Evolutionary conservation across 2,113 vertebrate species (phyloP), one percentile per base, ranked within the genome.

Genomic region (Anthoscopus minutus): DNA sequence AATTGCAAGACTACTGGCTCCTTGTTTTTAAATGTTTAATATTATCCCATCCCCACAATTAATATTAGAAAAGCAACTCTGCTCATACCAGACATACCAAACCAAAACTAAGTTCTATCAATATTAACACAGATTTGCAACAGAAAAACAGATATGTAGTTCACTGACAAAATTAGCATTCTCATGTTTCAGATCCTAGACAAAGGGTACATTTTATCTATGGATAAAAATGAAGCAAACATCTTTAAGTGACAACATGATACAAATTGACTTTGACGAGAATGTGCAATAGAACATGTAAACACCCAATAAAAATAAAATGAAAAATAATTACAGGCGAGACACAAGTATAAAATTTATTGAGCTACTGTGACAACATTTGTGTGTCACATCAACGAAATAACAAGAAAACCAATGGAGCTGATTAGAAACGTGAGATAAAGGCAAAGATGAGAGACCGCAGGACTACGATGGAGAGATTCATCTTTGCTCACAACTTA

Each of bases 1-100:
- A 88, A 93, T 95, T 51, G 80, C 83, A 61, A 88, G 93, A 95
- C 82, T 81, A 62, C 92, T 92, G 95, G 88, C 94, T 94, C 93
- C 94, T 86, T 56, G 51, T 90, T 78, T 95, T 71, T 94, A 95
- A 96, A 93, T 95, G 88, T 95, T 97, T 96, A 93, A 93, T 94
- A 95, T 78, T 71, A 90, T 79, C 64, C 56, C 64, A 81, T 72
- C 80, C 53, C 72, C 90, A 86, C 69, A 95, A 96, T 92, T 90
- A 86, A 50, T 60, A 94, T 53, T 21, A 94, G 90, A 86, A 70
- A 58, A 94, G 85, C 61, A 92, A 20, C 87, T 47, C 20, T 17
- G 51, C 60, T 86, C 93, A 74, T 86, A 81, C 54, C 94, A 97
- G 81, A 86, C 87, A 86, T 74, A 73, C 60, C 94, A 94, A 79